Percentiles rank a stretch among this genome's conserved stretches.
Evolutionary conservation across 2,888 invertebrate genomes (phyloP).

Genomic region (Oscheius sp.): DNA sequence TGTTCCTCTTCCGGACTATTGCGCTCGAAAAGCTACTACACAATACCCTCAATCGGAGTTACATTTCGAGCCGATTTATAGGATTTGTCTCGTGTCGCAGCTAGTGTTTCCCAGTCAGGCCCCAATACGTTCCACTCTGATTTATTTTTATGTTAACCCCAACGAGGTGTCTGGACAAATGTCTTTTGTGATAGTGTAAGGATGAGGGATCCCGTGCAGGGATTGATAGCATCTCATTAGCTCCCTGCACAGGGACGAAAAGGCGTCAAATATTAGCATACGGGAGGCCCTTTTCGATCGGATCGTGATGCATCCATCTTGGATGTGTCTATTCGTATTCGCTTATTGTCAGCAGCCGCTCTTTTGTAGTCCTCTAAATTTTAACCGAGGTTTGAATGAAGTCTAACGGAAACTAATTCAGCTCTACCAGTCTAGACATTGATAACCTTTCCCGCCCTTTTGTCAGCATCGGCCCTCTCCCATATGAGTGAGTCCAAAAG

Average conservation of each 20-base stretch:
- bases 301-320: constrained; percentile 34
- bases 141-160: background rate
- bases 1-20: constrained; percentile 36
- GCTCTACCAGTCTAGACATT: background rate
- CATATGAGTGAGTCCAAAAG: background rate
- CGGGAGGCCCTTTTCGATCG: constrained; percentile 24
- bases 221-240: constrained; percentile 35
- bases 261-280: constrained; percentile 36
- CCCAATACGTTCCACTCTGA: background rate
- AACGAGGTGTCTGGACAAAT: constrained; percentile 2
- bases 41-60: constrained; percentile 30
- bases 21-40: constrained; percentile 25
- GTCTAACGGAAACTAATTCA: background rate
- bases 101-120: background rate
- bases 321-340: constrained; percentile 10
- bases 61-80: constrained; percentile 34
- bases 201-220: background rate
- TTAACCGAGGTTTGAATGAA: too few species aligned
- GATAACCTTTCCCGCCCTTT: too few species aligned
- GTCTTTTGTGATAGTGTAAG: constrained; percentile 21
- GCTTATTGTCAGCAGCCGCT: background rate
- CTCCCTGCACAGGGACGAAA: constrained; percentile 15
- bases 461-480: too few species aligned
- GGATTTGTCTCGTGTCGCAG: constrained; percentile 22
- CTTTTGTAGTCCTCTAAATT: too few species aligned